Conservation (phyloP, 2,888 invertebrate genomes). For the Drosophila vallismaia region DNA sequence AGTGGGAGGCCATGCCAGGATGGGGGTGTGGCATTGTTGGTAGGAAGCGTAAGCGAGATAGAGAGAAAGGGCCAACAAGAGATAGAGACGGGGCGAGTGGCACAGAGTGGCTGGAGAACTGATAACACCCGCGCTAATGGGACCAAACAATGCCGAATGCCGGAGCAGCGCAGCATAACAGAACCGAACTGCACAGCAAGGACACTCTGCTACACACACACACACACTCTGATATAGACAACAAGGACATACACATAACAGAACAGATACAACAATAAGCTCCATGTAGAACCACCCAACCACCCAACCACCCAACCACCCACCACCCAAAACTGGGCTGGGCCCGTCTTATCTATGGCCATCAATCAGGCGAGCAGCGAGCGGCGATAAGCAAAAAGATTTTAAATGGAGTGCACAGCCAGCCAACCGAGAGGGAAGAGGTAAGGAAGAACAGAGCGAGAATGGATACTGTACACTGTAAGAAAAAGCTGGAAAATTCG, state of each 20-base stretch:
- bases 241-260: slow-evolving; percentile 58
- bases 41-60: slow-evolving; percentile 1
- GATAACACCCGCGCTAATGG: slow-evolving; percentile 83
- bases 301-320: too few relatives aligned
- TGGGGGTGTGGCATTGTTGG: slow-evolving; percentile 4
- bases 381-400: slow-evolving; percentile 84
- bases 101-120: slow-evolving; percentile 73
- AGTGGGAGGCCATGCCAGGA: slow-evolving; percentile 12
- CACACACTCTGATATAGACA: slow-evolving; percentile 47
- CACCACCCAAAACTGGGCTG: slow-evolving; percentile 51
- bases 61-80: slow-evolving; percentile 3
- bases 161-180: slow-evolving; percentile 53
- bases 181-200: slow-evolving; percentile 28
- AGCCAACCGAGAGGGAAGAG: slow-evolving; percentile 21
- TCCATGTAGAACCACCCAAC: slow-evolving; percentile 15
- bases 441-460: slow-evolving; percentile 2
- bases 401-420: slow-evolving; percentile 81
- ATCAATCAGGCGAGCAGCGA: slow-evolving; percentile 84
- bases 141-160: slow-evolving; percentile 80
- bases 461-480: slow-evolving; percentile 7
- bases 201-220: slow-evolving; percentile 36
- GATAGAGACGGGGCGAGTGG: slow-evolving; percentile 56
- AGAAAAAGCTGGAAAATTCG: background rate
- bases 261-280: slow-evolving; percentile 28
- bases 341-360: slow-evolving; percentile 83